phyloP scores from a whole-genome alignment of 2,113 vertebrate genomes.

The Todiramphus saurophagus region DNA sequence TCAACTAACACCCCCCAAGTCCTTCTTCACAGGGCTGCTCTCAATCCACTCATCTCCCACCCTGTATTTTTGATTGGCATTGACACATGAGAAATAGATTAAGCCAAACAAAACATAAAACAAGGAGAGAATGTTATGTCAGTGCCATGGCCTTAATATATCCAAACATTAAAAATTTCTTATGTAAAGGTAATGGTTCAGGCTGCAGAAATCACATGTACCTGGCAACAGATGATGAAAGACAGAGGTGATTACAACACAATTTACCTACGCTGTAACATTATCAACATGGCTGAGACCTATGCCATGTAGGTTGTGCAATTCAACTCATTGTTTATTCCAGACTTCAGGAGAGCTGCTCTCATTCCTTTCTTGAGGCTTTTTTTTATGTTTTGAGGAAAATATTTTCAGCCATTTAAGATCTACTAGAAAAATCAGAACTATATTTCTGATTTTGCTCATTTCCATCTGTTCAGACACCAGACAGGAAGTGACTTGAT shows the following conservation, averaged over 20 bases:
- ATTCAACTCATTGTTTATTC: neutral
- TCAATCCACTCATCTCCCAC: neutral
- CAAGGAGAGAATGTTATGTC: neutral
- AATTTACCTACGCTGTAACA: neutral
- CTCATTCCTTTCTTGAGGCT: neutral
- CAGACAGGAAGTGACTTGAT: neutral
- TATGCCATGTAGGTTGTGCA: neutral
- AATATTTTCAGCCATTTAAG: neutral
- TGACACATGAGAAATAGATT: neutral
- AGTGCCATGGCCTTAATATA: neutral
- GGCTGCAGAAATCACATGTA: neutral
- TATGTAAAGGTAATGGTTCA: neutral
- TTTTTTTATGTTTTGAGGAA: neutral
- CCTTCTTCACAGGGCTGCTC: neutral
- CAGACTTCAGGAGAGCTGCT: neutral
- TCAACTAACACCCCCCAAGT: neutral
- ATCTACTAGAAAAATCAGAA: neutral
- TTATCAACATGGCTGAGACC: neutral
- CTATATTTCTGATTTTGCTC: neutral
- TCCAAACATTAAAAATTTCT: neutral
- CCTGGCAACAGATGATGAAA: neutral
- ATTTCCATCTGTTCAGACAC: neutral
- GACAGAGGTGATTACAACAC: neutral
- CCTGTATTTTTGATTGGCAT: neutral
- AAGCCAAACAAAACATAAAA: neutral